phyloP scores from a whole-genome alignment of 2,113 vertebrate genomes.

The Progne subis region DNA sequence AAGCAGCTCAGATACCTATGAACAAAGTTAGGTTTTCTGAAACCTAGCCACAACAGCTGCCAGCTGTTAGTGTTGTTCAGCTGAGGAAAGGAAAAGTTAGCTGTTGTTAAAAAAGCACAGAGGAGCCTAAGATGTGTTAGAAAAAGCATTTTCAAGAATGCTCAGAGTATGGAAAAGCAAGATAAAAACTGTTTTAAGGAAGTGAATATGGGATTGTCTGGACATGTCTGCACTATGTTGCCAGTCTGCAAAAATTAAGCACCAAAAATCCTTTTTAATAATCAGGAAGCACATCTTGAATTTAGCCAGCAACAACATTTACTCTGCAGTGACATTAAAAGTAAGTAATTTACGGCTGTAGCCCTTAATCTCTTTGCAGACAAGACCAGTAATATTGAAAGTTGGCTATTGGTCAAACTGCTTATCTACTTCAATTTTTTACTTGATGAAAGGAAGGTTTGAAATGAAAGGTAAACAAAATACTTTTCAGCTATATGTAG shows the following conservation, averaged over 20 bases:
- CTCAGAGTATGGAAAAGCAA: background rate
- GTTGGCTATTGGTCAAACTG: background rate
- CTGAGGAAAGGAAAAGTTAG: background rate
- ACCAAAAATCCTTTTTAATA: background rate
- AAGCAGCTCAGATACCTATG: background rate
- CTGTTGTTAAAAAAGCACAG: background rate
- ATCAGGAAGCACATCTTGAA: background rate
- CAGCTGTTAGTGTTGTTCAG: background rate
- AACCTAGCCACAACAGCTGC: background rate
- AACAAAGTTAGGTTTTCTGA: background rate
- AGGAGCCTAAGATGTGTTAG: background rate
- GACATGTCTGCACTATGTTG: background rate
- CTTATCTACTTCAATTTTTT: constrained; percentile 9
- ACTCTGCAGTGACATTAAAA: background rate
- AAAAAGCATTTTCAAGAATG: background rate
- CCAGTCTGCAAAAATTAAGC: background rate
- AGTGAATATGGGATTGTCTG: background rate
- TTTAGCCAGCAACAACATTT: background rate
- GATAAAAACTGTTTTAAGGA: background rate
- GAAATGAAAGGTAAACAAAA: constrained; percentile 13
- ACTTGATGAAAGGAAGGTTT: background rate
- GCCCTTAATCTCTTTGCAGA: background rate
- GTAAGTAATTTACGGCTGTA: background rate
- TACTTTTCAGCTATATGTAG: background rate
- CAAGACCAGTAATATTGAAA: background rate